Evolutionary conservation across 2,797 vertebrate genomes (phyloP), one percentile per base, ranked within the genome.

Genomic region (Ptychobarbus kaznakovi): DNA sequence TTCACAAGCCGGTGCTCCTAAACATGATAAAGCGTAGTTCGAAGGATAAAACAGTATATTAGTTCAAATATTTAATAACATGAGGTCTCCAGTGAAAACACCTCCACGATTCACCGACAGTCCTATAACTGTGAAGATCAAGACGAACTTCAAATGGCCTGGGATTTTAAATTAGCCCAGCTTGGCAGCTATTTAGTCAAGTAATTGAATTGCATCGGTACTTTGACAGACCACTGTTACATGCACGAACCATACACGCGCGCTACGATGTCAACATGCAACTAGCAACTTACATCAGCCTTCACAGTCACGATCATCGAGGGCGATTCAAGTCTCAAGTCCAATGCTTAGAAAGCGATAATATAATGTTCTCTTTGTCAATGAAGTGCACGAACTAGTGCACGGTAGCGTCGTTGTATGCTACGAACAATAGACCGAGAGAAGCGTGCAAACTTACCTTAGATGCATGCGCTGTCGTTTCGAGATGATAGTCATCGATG

Each of bases 371-470:
- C 68, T 49, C 38, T 80, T 80, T 85, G 28, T 72, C 76, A 80
- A 65, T n/a, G 66, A 79, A 84, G 74, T 84, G 38, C 16, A 46
- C 18, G 32, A 85, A 80, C 28, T 84, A 77, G 18, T 69, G 63
- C 38, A 44, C 46, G 49, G 63, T 32, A n/a, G 38, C 49, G 8
- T 56, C 32, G 35, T 15, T 68, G 22, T 25, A 28, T n/a, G 49
- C 49, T n/a, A 15, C 63, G 63, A 77, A 84, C 49, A 83, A 83
- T 53, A 75, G 35, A 84, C 22, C 2, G 63, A 75, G 65, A 56
- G 63, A 58, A 40, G 76, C 53, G 13, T 42, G 40, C 20, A 53
- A 85, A 85, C 76, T 80, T 85, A 85, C 83, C 83, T 80, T 63
- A 3, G 2, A 72, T 73, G 42, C 76, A 72, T 49, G 51, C 40